These are phyloP conservation scores for Anguilla japonica DNA, from an alignment of 2,113 vertebrate genomes.

Conservation along the genomic window DNA sequence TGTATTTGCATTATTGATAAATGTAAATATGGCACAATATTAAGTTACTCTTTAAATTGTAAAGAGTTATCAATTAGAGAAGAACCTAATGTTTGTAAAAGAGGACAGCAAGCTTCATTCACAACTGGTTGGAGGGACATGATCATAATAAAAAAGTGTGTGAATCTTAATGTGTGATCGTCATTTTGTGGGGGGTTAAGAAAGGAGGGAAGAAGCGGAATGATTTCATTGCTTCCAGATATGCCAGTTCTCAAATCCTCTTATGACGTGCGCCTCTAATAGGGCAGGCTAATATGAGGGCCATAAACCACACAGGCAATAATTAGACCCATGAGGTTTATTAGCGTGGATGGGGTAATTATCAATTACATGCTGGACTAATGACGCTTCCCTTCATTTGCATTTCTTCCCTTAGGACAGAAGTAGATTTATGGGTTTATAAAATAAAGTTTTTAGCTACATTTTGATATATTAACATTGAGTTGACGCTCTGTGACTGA, in stretches of 20 bases:
- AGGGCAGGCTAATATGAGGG: not conserved
- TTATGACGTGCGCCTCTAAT: not conserved
- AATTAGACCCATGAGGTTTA: conserved; percentile 25
- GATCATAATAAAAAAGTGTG: too few relatives aligned
- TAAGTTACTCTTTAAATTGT: too few relatives aligned
- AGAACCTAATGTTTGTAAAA: too few relatives aligned
- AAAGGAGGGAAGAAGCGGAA: not conserved
- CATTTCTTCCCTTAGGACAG: conserved; percentile 27
- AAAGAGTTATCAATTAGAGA: too few relatives aligned
- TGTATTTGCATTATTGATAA: too few relatives aligned
- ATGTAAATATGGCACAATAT: too few relatives aligned
- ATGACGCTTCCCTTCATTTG: conserved; percentile 36
- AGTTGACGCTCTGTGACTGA: not conserved
- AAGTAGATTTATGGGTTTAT: conserved; percentile 13
- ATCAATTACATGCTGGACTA: conserved; percentile 41
- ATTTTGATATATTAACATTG: not conserved
- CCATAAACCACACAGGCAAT: conserved; percentile 4
- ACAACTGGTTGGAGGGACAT: too few relatives aligned
- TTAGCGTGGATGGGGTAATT: conserved; percentile 33
- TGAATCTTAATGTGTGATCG: too few relatives aligned
- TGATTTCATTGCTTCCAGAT: not conserved
- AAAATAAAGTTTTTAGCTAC: conserved; percentile 22
- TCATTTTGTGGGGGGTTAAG: too few relatives aligned
- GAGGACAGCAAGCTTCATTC: too few relatives aligned
- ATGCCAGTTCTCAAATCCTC: not conserved